Evolutionary conservation across 1,140 invertebrate genomes (phyloP).

Genomic region (Steinernema khuongi): DNA sequence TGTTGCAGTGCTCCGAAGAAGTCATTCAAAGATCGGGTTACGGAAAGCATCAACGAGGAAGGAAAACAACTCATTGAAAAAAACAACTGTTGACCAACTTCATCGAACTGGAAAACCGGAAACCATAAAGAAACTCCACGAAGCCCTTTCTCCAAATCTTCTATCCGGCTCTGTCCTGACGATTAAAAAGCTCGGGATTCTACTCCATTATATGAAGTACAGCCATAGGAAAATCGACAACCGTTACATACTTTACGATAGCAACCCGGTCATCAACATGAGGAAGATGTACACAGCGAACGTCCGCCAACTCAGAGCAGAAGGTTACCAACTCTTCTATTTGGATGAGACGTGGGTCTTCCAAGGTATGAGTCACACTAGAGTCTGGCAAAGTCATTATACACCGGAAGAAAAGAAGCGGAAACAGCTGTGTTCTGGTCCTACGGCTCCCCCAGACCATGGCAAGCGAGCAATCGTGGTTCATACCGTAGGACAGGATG

Average conservation of each 20-base stretch:
- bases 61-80: too few relatives aligned
- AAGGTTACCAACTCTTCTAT: slow-evolving; percentile 10
- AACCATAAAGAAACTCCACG: too few relatives aligned
- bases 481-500: background rate
- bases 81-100: too few relatives aligned
- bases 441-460: background rate
- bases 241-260: background rate
- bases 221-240: background rate
- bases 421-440: background rate
- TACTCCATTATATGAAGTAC: background rate
- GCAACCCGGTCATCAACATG: background rate
- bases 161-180: too few relatives aligned
- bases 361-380: background rate
- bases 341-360: slow-evolving; percentile 12
- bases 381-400: background rate
- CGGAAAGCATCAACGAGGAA: too few relatives aligned
- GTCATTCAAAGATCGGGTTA: too few relatives aligned
- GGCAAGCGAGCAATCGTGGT: background rate
- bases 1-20: too few relatives aligned
- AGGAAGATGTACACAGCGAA: background rate
- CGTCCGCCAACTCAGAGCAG: background rate
- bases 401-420: background rate
- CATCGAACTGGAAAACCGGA: too few relatives aligned
- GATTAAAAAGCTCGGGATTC: background rate
- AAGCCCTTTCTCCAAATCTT: too few relatives aligned